Percentiles rank a stretch among this genome's conserved stretches.
These are phyloP conservation scores for Pseudotriccus pelzelni DNA, from an alignment of 2,797 vertebrate genomes.

Conservation along the genomic window DNA sequence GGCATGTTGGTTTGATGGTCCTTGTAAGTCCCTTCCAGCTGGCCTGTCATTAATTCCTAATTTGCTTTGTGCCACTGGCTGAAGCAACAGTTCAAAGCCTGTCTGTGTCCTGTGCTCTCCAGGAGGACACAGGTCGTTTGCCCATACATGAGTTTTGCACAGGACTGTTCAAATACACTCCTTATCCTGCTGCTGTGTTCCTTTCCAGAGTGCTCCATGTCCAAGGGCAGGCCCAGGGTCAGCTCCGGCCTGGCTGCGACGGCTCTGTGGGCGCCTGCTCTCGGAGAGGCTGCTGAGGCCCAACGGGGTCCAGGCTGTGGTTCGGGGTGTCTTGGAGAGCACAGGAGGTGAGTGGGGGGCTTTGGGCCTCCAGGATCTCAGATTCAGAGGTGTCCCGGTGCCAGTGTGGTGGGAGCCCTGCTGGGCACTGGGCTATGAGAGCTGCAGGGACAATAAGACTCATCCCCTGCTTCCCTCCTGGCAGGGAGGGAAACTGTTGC, in stretches of 20 bases:
- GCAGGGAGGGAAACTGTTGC: not conserved
- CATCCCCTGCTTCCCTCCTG: not conserved
- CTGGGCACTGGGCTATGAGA: not conserved
- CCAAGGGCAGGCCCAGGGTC: not conserved
- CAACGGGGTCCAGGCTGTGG: conserved; percentile 87
- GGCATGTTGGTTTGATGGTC: not conserved
- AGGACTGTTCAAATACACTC: accelerated
- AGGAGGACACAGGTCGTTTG: not conserved
- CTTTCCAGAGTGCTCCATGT: conserved; percentile 5
- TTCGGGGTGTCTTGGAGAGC: conserved; percentile 87
- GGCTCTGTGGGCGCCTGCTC: conserved; percentile 89
- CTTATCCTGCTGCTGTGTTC: not conserved
- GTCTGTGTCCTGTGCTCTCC: not conserved
- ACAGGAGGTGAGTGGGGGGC: conserved; percentile 80
- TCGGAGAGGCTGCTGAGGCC: conserved; percentile 89
- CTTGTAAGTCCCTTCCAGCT: not conserved
- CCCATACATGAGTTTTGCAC: not conserved
- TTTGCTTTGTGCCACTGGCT: not conserved
- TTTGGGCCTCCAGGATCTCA: not conserved
- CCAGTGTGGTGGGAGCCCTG: accelerated
- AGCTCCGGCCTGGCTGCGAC: conserved; percentile 85
- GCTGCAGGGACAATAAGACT: not conserved
- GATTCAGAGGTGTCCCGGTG: not conserved
- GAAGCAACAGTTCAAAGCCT: not conserved
- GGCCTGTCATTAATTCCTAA: not conserved